Evolutionary conservation across 1,140 invertebrate species (phyloP).

Genomic region (Cyphomyrmex costatus): DNA sequence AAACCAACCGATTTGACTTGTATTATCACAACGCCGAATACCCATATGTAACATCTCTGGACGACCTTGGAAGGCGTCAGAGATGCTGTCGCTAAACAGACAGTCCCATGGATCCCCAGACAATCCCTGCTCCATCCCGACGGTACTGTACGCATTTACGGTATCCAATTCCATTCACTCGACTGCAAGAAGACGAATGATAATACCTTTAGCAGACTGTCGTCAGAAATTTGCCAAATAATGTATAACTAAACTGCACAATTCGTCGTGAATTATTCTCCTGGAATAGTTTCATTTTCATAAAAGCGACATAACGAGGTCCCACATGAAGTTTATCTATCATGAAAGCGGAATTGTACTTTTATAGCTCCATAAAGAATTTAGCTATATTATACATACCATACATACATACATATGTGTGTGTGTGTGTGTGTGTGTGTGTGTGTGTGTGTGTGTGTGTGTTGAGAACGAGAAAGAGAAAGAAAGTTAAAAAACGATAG

Average conservation of each 20-base stretch:
- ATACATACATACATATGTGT: too few species aligned
- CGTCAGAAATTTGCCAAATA: background rate
- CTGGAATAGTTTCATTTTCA: constrained; percentile 21
- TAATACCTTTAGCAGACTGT: background rate
- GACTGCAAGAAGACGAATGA: constrained; percentile 73
- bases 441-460: too few species aligned
- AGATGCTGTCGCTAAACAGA: constrained; percentile 87
- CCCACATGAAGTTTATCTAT: background rate
- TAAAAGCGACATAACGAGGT: constrained; percentile 23
- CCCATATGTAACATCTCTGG: constrained; percentile 94
- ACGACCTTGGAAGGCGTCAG: constrained; percentile 82
- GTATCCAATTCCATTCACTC: constrained; percentile 86
- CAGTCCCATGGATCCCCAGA: constrained; percentile 86
- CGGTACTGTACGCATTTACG: constrained; percentile 83
- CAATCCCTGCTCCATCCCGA: constrained; percentile 85
- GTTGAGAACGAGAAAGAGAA: too few species aligned
- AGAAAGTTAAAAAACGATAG: background rate
- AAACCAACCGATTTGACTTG: constrained; percentile 90
- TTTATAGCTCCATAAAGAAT: constrained; percentile 16
- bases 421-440: too few species aligned
- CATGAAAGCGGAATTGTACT: background rate
- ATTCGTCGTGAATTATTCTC: background rate
- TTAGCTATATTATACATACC: background rate
- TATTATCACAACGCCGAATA: constrained; percentile 92
- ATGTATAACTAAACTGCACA: background rate